phyloP scores from a whole-genome alignment of 2,797 vertebrate genomes.

The Myotis myotis region DNA sequence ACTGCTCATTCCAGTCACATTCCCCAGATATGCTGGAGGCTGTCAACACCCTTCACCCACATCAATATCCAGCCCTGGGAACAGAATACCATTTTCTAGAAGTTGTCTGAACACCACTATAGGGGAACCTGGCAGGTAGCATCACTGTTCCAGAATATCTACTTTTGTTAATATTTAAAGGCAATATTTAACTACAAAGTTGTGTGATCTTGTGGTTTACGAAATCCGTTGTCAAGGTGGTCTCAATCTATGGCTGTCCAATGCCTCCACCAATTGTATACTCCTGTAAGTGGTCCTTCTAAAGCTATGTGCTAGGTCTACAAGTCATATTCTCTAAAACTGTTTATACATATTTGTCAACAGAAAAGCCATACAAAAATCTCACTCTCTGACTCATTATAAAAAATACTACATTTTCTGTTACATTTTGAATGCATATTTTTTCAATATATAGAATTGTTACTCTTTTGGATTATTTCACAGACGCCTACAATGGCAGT shows the following conservation, averaged over 20 bases:
- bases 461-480: neutral
- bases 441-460: neutral
- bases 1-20: neutral
- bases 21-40: neutral
- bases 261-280: neutral
- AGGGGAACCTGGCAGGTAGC: neutral
- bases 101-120: neutral
- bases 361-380: neutral
- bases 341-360: neutral
- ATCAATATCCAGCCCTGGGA: neutral
- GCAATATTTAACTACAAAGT: neutral
- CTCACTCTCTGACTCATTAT: neutral
- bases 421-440: neutral
- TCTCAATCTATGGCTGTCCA: neutral
- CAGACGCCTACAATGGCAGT: neutral
- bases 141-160: neutral
- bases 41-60: neutral
- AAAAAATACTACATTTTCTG: neutral
- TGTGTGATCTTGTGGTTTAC: neutral
- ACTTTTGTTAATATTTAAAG: neutral
- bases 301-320: neutral
- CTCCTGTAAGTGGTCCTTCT: neutral
- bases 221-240: neutral
- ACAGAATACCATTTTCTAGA: neutral
- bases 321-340: neutral